Evolutionary conservation across 2,797 vertebrate species (phyloP).

Genomic region (Nyctalus aviator): DNA sequence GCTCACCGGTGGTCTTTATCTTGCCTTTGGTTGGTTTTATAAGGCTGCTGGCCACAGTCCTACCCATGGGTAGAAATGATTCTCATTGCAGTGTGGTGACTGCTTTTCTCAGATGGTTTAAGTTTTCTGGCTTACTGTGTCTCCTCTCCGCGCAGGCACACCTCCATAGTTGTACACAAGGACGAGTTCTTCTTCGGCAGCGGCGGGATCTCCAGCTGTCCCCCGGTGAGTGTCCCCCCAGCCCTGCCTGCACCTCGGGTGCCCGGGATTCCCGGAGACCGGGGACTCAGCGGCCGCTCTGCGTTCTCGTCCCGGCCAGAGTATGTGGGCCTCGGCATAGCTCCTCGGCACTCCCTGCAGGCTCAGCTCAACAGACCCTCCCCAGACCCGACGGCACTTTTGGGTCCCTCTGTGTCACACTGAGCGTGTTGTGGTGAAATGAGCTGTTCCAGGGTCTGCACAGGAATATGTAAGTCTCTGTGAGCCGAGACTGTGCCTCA

Average conservation of each 20-base stretch:
- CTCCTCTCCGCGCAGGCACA: constrained; percentile 91
- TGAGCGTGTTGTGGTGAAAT: background rate
- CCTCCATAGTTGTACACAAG: constrained; percentile 97
- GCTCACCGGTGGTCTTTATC: background rate
- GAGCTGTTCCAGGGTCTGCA: background rate
- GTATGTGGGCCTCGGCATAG: background rate
- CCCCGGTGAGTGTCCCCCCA: constrained; percentile 91
- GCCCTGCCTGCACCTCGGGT: background rate
- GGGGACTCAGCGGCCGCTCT: background rate
- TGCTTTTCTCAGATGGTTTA: background rate
- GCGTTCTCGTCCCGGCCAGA: background rate
- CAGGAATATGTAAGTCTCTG: background rate
- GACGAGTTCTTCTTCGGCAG: constrained; percentile 98
- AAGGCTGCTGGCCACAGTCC: background rate
- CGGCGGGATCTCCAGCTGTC: constrained; percentile 96
- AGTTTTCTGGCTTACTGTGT: constrained; percentile 1
- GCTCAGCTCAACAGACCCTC: background rate
- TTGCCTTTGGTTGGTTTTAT: background rate
- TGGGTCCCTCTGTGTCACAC: background rate
- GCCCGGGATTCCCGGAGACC: background rate
- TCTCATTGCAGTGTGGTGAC: background rate
- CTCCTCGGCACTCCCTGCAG: background rate
- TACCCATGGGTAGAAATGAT: background rate
- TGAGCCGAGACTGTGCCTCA: background rate
- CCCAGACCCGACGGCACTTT: background rate